A percentile compares a stretch with the other conserved stretches of the same genome.
Evolutionary conservation across 2,797 vertebrate genomes (phyloP).

Genomic region (Coracias cyanogaster): DNA sequence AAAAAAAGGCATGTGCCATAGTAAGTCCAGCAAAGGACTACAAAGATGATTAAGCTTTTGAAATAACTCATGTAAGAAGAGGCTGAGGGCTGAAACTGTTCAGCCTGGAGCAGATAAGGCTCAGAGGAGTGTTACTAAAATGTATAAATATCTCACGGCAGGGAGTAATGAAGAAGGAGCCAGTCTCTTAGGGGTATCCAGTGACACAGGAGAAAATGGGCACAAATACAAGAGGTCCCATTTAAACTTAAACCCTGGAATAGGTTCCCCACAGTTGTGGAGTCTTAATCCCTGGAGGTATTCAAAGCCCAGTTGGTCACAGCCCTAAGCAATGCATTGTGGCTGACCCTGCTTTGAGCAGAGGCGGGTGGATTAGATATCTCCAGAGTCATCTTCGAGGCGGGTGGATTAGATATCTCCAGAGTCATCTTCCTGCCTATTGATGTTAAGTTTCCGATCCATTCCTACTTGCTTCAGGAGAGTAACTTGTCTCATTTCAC

Average conservation of each 20-base stretch:
- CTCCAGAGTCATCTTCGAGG: neutral
- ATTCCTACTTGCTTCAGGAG: neutral
- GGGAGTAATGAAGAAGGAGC: neutral
- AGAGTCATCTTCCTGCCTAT: neutral
- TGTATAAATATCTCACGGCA: neutral
- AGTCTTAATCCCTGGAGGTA: neutral
- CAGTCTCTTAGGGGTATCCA: neutral
- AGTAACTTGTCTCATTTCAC: neutral
- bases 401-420: neutral
- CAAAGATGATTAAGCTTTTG: neutral
- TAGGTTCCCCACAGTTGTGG: neutral
- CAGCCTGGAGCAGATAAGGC: neutral
- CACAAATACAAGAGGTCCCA: neutral
- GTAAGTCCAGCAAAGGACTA: neutral
- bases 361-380: neutral
- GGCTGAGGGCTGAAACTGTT: neutral
- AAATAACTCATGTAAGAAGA: neutral
- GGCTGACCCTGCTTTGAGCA: neutral
- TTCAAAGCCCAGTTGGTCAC: neutral
- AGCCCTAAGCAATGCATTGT: neutral
- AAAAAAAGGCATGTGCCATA: neutral
- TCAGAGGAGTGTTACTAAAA: neutral
- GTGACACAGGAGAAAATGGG: neutral
- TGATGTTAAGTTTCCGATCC: neutral
- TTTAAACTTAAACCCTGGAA: neutral